Percentiles rank a stretch among this genome's conserved stretches.
These are phyloP conservation scores for Conistra vaccinii DNA, from an alignment of 2,888 invertebrate species.

Conservation along the genomic window DNA sequence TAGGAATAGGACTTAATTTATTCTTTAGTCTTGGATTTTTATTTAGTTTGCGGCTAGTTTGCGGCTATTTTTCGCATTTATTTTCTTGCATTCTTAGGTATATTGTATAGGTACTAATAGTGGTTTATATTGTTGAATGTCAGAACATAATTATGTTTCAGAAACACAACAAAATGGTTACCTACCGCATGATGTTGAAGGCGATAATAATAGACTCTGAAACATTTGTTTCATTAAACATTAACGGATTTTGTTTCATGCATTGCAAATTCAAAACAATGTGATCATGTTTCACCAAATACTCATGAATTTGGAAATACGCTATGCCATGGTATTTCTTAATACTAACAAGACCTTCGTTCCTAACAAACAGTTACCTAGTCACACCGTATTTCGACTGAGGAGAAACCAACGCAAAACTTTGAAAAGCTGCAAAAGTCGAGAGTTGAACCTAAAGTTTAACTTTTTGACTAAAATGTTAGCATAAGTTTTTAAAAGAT, in stretches of 20 bases:
- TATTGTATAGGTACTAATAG: background rate
- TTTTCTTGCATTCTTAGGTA: background rate
- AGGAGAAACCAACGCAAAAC: constrained; percentile 29
- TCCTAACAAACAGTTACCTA: background rate
- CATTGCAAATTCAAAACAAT: background rate
- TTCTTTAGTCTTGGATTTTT: background rate
- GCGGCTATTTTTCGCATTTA: too few species aligned
- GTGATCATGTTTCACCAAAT: background rate
- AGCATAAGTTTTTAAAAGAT: constrained; percentile 19
- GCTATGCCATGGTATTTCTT: background rate
- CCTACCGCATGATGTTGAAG: background rate
- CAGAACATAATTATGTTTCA: background rate
- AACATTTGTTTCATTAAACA: background rate
- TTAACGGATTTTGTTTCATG: background rate
- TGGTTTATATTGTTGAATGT: background rate
- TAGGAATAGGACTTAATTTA: constrained; percentile 8
- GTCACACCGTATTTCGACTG: constrained; percentile 21
- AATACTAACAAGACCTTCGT: background rate
- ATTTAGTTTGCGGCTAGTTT: background rate
- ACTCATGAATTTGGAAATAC: background rate
- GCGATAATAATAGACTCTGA: background rate
- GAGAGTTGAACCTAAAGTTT: constrained; percentile 25
- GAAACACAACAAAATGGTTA: background rate
- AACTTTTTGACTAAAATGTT: constrained; percentile 52
- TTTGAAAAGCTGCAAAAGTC: constrained; percentile 40